phyloP scores from a whole-genome alignment of 2,113 vertebrate genomes.

The Bucco capensis region DNA sequence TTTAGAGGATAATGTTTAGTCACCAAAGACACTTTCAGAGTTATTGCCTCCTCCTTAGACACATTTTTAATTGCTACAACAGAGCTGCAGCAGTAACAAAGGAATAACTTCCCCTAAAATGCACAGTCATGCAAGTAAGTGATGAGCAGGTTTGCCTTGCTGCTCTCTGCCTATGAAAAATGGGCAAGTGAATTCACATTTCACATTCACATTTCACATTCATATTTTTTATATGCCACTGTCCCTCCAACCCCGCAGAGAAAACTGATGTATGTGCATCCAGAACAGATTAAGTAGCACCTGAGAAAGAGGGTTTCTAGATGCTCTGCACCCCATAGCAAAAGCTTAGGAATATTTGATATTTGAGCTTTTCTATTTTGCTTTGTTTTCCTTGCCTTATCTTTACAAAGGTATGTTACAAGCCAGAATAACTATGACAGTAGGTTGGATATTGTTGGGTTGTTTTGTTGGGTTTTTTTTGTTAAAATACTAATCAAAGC shows the following conservation, averaged over 20 bases:
- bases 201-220: too few species aligned
- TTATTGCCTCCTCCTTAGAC: constrained; percentile 21
- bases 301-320: neutral
- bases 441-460: too few species aligned
- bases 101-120: neutral
- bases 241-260: neutral
- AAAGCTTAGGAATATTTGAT: neutral
- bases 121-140: constrained; percentile 2
- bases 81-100: constrained; percentile 6
- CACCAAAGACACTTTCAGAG: neutral
- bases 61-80: constrained; percentile 18
- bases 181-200: neutral
- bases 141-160: neutral
- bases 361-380: neutral
- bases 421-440: neutral
- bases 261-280: neutral
- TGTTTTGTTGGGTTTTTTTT: neutral
- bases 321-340: neutral
- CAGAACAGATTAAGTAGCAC: neutral
- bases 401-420: neutral
- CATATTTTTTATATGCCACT: neutral
- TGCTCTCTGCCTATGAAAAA: neutral
- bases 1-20: constrained; percentile 9
- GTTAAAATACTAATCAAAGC: neutral
- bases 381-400: neutral